Evolutionary conservation across 2,888 invertebrate genomes (phyloP).

Genomic region (Melieria omissa): DNA sequence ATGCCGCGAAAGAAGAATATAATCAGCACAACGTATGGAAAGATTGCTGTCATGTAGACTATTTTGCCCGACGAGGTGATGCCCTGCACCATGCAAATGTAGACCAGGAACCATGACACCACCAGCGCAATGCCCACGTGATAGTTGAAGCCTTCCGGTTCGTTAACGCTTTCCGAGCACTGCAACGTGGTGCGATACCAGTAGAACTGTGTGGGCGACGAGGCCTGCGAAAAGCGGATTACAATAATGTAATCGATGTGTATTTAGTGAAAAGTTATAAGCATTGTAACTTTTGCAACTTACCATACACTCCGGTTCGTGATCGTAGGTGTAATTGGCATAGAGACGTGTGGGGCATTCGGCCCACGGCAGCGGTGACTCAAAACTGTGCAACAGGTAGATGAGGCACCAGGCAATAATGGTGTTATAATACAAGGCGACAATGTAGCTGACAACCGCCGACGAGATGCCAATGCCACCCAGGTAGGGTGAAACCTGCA

Average conservation of each 20-base stretch:
- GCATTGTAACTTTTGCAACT: slow-evolving; percentile 60
- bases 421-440: slow-evolving; percentile 96
- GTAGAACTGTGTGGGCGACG: slow-evolving; percentile 93
- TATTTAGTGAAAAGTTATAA: not conserved
- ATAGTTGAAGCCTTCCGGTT: slow-evolving; percentile 89
- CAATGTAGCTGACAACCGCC: slow-evolving; percentile 95
- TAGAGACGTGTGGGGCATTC: slow-evolving; percentile 88
- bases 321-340: slow-evolving; percentile 80
- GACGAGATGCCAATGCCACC: slow-evolving; percentile 93
- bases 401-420: slow-evolving; percentile 98
- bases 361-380: slow-evolving; percentile 90
- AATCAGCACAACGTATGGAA: slow-evolving; percentile 94
- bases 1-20: slow-evolving; percentile 96
- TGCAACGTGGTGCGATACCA: slow-evolving; percentile 94
- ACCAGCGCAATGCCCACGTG: slow-evolving; percentile 88
- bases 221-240: slow-evolving; percentile 68
- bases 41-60: slow-evolving; percentile 95
- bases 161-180: slow-evolving; percentile 88
- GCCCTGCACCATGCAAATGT: slow-evolving; percentile 97
- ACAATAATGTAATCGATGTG: slow-evolving; percentile 1
- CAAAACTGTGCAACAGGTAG: slow-evolving; percentile 94
- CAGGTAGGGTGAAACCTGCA: slow-evolving; percentile 80
- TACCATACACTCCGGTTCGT: slow-evolving; percentile 85
- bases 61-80: slow-evolving; percentile 97
- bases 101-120: slow-evolving; percentile 93